Conservation (phyloP, 2,888 invertebrate genomes). For the Crepidodera aurea region DNA sequence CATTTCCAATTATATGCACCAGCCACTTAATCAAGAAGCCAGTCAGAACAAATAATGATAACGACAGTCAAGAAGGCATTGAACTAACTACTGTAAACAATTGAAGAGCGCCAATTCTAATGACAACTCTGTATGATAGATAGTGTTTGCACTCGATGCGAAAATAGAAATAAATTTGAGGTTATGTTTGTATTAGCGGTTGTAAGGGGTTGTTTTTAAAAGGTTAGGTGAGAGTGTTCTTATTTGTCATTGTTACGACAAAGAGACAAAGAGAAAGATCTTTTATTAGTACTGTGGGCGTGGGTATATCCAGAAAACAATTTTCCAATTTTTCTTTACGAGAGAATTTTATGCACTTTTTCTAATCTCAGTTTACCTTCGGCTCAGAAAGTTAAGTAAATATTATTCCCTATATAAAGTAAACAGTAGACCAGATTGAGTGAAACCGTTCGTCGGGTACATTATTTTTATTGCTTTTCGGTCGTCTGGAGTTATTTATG, state of each 20-base stretch:
- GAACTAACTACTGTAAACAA: conserved; percentile 16
- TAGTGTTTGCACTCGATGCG: conserved; percentile 5
- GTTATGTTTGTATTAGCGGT: conserved; percentile 2
- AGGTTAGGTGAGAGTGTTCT: neutral
- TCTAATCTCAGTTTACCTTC: too few species aligned
- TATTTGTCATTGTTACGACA: conserved; percentile 5
- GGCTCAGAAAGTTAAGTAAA: too few species aligned
- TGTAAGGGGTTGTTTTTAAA: neutral
- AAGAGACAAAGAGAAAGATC: too few species aligned
- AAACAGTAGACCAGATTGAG: too few species aligned
- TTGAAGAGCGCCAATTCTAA: conserved; percentile 6
- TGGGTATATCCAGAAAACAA: too few species aligned
- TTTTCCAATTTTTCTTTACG: too few species aligned
- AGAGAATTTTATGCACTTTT: too few species aligned
- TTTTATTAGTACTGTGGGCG: too few species aligned
- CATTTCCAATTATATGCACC: conserved; percentile 7
- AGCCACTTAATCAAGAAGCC: conserved; percentile 10
- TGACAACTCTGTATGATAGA: conserved; percentile 6
- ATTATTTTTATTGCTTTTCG: too few species aligned
- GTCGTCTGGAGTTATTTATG: too few species aligned
- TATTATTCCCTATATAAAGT: too few species aligned
- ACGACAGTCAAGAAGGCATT: conserved; percentile 10
- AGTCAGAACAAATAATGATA: conserved; percentile 15
- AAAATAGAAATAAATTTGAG: conserved; percentile 11
- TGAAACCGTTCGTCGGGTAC: too few species aligned